Conservation (phyloP, 2,113 vertebrate species). For the Semnopithecus entellus region DNA sequence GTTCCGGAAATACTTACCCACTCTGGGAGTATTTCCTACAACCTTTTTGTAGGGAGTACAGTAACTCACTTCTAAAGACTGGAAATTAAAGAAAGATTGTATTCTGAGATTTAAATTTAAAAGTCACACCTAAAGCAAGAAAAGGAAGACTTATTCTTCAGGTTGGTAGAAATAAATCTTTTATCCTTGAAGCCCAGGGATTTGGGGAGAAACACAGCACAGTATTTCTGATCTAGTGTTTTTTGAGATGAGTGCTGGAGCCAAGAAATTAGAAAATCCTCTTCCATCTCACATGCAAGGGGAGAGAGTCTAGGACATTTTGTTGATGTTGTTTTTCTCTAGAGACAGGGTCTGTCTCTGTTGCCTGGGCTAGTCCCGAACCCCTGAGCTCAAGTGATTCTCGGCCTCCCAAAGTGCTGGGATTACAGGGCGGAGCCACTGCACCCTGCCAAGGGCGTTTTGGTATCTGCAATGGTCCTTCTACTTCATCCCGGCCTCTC, state of each 20-base stretch:
- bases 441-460: not conserved
- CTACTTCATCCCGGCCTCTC: not conserved
- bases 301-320: not conserved
- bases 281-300: not conserved
- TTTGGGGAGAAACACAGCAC: not conserved
- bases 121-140: constrained; percentile 21
- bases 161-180: not conserved
- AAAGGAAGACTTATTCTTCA: not conserved
- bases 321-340: not conserved
- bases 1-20: not conserved
- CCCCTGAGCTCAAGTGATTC: not conserved
- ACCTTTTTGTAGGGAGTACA: not conserved
- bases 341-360: not conserved
- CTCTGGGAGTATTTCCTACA: not conserved
- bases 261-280: not conserved
- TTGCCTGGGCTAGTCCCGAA: not conserved
- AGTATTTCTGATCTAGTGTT: not conserved
- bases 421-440: not conserved
- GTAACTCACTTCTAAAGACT: not conserved
- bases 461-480: not conserved
- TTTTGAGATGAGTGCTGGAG: not conserved
- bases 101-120: not conserved
- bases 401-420: not conserved
- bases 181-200: not conserved
- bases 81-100: not conserved